Conservation (phyloP, 2,888 invertebrate species). For the Seira sanloemensis region DNA sequence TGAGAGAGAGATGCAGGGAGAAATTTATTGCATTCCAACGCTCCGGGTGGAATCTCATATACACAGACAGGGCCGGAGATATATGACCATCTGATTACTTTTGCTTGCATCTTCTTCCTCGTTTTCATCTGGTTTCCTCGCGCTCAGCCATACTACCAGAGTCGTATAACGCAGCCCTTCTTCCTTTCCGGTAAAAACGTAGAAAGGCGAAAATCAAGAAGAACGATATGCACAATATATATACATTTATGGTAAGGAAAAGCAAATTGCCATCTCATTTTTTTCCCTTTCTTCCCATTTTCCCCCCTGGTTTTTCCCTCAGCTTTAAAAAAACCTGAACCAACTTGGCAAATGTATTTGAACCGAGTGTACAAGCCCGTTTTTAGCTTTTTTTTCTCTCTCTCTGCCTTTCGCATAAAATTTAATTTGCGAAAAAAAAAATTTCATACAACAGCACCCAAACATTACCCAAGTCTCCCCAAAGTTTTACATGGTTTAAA, state of each 20-base stretch:
- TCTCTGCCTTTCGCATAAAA: slow-evolving; percentile 42
- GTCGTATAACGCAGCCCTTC: slow-evolving; percentile 37
- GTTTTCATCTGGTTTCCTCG: not conserved
- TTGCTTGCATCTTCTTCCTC: slow-evolving; percentile 14
- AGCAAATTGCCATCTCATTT: slow-evolving; percentile 64
- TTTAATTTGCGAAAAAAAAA: slow-evolving; percentile 55
- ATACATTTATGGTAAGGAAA: no score
- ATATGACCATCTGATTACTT: slow-evolving; percentile 65
- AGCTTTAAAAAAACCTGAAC: not conserved
- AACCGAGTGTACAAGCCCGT: not conserved
- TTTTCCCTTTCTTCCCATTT: slow-evolving; percentile 22
- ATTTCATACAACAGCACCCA: not conserved
- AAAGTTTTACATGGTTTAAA: not conserved
- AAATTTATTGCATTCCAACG: slow-evolving; percentile 66
- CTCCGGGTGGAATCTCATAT: slow-evolving; percentile 64
- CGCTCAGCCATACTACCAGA: slow-evolving; percentile 26
- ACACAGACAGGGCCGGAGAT: slow-evolving; percentile 53
- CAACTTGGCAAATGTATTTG: not conserved
- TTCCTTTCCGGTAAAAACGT: no score
- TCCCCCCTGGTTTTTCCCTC: not conserved
- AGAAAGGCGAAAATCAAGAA: no score
- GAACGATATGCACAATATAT: no score
- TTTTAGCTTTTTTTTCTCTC: not conserved
- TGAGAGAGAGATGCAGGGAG: not conserved
- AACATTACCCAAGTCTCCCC: not conserved